phyloP scores from a whole-genome alignment of 1,140 invertebrate genomes.

The Arion vulgaris region DNA sequence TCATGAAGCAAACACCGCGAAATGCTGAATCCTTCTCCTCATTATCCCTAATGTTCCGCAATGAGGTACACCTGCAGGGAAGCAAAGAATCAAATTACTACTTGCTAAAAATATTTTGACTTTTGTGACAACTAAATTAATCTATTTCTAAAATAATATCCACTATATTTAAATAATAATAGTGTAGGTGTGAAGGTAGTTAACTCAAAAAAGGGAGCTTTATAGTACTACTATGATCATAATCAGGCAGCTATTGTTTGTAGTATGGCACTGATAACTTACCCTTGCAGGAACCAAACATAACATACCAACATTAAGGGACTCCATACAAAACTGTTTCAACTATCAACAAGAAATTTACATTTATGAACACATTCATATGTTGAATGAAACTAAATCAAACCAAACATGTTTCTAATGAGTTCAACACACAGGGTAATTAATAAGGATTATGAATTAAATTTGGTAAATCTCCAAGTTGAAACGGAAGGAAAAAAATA shows the following conservation, averaged over 20 bases:
- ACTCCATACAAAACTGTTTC: background rate
- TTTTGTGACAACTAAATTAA: too few relatives aligned
- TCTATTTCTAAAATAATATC: too few relatives aligned
- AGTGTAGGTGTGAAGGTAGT: background rate
- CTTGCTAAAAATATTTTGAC: too few relatives aligned
- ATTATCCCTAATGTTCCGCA: constrained; percentile 98
- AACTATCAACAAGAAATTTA: background rate
- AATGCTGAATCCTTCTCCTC: constrained; percentile 99
- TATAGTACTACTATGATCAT: too few relatives aligned
- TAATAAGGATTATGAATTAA: background rate
- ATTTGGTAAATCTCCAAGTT: background rate
- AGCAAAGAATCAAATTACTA: background rate
- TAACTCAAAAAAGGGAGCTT: too few relatives aligned
- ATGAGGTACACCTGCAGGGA: constrained; percentile 88
- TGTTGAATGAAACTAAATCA: background rate
- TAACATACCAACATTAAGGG: background rate
- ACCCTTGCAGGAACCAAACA: background rate
- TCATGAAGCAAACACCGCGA: constrained; percentile 98
- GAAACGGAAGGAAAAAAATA: constrained; percentile 3
- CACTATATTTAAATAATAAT: background rate
- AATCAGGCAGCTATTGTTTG: too few relatives aligned
- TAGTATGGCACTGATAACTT: background rate
- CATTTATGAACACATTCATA: background rate
- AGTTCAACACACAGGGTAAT: background rate
- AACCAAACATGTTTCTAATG: background rate